Evolutionary conservation across 2,888 invertebrate species (phyloP).

Genomic region (Chrysolina oricalcia): DNA sequence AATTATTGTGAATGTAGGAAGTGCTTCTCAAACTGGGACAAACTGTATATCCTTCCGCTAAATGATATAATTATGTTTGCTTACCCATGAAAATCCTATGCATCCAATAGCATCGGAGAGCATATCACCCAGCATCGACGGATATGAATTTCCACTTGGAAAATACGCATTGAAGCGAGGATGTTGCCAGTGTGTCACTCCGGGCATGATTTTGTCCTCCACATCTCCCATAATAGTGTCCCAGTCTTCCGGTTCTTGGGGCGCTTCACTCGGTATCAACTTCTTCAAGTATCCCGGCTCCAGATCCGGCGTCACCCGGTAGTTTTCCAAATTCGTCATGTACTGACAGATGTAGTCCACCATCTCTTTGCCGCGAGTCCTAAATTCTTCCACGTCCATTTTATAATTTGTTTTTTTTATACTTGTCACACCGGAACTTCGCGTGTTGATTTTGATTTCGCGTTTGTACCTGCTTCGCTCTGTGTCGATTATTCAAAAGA

Average conservation of each 20-base stretch:
- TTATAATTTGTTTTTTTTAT: background rate
- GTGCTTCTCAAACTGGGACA: too few relatives aligned
- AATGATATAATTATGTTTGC: slow-evolving; percentile 36
- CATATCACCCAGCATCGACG: slow-evolving; percentile 98
- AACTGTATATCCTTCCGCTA: too few relatives aligned
- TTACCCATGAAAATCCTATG: slow-evolving; percentile 98
- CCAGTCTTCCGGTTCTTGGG: slow-evolving; percentile 88
- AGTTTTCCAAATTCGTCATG: slow-evolving; percentile 84
- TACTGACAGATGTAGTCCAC: slow-evolving; percentile 96
- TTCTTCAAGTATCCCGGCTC: slow-evolving; percentile 92
- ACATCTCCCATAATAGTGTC: slow-evolving; percentile 92
- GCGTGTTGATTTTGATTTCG: slow-evolving; percentile 9
- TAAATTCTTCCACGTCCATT: slow-evolving; percentile 93
- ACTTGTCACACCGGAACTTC: background rate
- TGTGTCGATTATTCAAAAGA: background rate
- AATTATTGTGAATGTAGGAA: too few relatives aligned
- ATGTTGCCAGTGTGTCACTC: slow-evolving; percentile 99
- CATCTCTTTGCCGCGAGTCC: slow-evolving; percentile 92
- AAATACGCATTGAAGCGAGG: slow-evolving; percentile 99
- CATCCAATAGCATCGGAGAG: slow-evolving; percentile 96
- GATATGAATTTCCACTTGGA: slow-evolving; percentile 97
- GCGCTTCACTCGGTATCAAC: slow-evolving; percentile 86
- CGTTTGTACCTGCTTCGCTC: background rate
- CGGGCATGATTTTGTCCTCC: slow-evolving; percentile 94
- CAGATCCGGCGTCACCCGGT: slow-evolving; percentile 90